Evolutionary conservation across 2,888 invertebrate species (phyloP).

Genomic region (Deilephila porcellus): DNA sequence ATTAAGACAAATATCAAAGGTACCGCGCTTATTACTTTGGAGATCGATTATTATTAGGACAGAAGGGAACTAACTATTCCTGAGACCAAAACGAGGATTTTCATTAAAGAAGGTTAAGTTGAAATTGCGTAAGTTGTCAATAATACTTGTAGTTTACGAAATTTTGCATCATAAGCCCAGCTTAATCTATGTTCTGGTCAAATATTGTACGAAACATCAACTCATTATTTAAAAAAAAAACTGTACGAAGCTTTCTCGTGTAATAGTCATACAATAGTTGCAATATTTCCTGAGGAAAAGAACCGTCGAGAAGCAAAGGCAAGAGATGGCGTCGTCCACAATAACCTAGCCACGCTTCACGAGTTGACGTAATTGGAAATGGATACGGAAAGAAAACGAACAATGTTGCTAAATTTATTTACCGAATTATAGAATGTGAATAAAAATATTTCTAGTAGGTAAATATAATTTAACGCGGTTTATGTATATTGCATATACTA

Average conservation of each 20-base stretch:
- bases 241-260: not conserved
- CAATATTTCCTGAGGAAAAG: not conserved
- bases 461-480: not conserved
- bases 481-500: not conserved
- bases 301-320: not conserved
- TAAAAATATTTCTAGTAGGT: not conserved
- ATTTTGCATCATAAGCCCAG: no score
- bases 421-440: not conserved
- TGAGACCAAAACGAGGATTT: no score
- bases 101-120: no score
- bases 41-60: no score
- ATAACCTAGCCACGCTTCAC: not conserved
- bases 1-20: no score
- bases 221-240: not conserved
- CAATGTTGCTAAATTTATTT: not conserved
- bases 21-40: no score
- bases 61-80: no score
- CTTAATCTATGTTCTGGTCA: no score
- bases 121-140: no score
- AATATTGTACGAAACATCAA: not conserved
- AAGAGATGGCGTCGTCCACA: not conserved
- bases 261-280: not conserved
- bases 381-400: not conserved
- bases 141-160: no score
- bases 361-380: constrained; percentile 10